Evolutionary conservation across 2,113 vertebrate genomes (phyloP), one percentile per base, ranked within the genome.

Genomic region (Periophthalmus modestus): DNA sequence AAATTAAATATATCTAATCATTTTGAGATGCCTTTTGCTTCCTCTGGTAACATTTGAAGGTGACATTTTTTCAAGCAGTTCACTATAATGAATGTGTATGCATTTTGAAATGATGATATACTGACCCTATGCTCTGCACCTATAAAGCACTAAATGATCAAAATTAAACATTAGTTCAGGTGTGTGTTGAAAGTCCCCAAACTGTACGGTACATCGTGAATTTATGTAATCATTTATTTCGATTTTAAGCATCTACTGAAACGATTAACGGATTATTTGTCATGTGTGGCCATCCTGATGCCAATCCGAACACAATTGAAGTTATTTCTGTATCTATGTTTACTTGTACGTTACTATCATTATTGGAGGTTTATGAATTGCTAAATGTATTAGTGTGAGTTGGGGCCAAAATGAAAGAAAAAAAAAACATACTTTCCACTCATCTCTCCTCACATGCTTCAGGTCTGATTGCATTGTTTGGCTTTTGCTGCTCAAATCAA

Each of bases 401-500:
- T 21, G 19, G 23, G 54, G 54, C 54, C 54, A 9, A 19, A 13
- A 55, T n/a, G n/a, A 10, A 55, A 55, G 19, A 21, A 55, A 21
- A 21, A 55, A 55, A 55, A 58, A 4, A 23, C 1, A 23, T 3
- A 21, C 55, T 75, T 73, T 76, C 72, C 75, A 74, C 50, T 1
- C 67, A 12, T 72, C 24, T n/a, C 7, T 39, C 50, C 72, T 55
- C 79, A 72, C 70, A 67, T 23, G 79, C 85, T 85, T 82, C 68
- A 78, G 77, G 74, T 66, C 69, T 24, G n/a, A 76, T 82, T 73
- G 71, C 83, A 39, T 78, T 43, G 71, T 85, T 86, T 78, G 70
- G 82, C 86, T 86, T 58, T 71, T 62, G 76, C 76, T 82, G 52
- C 74, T 50, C 69, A 75, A 66, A 79, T 79, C 71, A 74, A 73